phyloP scores from a whole-genome alignment of 2,888 invertebrate species.

The Bruchidius siliquastri region DNA sequence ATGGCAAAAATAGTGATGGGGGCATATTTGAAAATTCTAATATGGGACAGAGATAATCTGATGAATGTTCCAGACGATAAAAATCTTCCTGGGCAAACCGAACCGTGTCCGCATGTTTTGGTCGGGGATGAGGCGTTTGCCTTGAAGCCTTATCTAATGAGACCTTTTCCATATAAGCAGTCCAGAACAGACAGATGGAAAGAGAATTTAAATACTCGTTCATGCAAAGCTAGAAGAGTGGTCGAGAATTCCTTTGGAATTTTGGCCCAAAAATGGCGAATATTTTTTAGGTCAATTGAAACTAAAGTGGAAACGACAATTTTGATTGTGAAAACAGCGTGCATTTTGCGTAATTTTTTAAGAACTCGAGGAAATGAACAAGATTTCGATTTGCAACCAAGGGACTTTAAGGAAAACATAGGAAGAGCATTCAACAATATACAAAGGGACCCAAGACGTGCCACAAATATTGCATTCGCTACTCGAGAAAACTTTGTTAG shows the following conservation, averaged over 20 bases:
- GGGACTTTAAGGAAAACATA: no score
- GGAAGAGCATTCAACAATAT: neutral
- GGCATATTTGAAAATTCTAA: slow-evolving; percentile 20
- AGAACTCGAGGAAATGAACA: neutral
- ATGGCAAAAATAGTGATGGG: slow-evolving; percentile 18
- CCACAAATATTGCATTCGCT: neutral
- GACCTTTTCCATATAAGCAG: slow-evolving; percentile 22
- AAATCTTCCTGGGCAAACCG: slow-evolving; percentile 21
- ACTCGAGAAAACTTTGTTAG: neutral
- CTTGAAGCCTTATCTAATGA: slow-evolving; percentile 23
- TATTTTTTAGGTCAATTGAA: slow-evolving; percentile 7
- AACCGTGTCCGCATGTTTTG: slow-evolving; percentile 20
- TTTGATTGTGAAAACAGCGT: slow-evolving; percentile 11
- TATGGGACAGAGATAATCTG: slow-evolving; percentile 20
- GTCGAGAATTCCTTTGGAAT: slow-evolving; percentile 16
- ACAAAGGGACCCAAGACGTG: no score
- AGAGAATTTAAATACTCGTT: slow-evolving; percentile 12
- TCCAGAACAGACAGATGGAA: slow-evolving; percentile 12
- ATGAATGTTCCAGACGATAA: slow-evolving; percentile 19
- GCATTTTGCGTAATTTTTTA: slow-evolving; percentile 10
- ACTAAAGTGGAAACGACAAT: neutral
- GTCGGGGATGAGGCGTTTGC: slow-evolving; percentile 28
- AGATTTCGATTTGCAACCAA: neutral
- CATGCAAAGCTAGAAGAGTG: slow-evolving; percentile 14
- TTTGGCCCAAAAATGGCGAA: slow-evolving; percentile 5